These are phyloP conservation scores for Eurystomus glaucurus DNA, from an alignment of 2,797 vertebrate genomes.

Conservation along the genomic window DNA sequence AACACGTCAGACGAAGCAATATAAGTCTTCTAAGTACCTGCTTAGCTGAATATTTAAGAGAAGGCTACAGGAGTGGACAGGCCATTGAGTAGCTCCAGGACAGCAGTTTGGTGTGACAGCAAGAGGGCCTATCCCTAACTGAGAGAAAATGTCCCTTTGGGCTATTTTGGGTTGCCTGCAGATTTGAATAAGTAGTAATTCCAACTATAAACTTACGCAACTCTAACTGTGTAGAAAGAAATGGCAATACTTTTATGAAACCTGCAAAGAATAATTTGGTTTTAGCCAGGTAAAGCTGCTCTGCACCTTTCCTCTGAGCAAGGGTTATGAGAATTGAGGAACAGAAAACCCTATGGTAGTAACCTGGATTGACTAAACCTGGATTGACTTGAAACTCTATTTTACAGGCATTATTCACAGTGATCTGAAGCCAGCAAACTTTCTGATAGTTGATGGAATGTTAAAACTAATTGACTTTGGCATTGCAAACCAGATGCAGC, in stretches of 20 bases:
- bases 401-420: slow-evolving; percentile 95
- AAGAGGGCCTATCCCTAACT: not conserved
- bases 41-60: not conserved
- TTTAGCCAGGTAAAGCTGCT: not conserved
- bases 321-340: not conserved
- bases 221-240: not conserved
- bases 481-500: slow-evolving; percentile 97
- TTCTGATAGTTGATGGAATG: slow-evolving; percentile 96
- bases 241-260: not conserved
- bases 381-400: not conserved
- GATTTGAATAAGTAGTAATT: not conserved
- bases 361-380: not conserved
- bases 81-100: not conserved
- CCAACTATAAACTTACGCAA: not conserved
- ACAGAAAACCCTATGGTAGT: accelerated
- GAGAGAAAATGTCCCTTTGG: not conserved
- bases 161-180: not conserved
- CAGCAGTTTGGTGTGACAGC: not conserved
- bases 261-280: not conserved
- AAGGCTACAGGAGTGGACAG: not conserved
- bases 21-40: not conserved
- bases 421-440: slow-evolving; percentile 98
- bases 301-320: not conserved
- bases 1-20: not conserved
- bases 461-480: slow-evolving; percentile 98